Percentiles rank a stretch among this genome's conserved stretches.
These are phyloP conservation scores for Lepus oiostolus DNA, from an alignment of 2,797 vertebrate species.

Conservation along the genomic window DNA sequence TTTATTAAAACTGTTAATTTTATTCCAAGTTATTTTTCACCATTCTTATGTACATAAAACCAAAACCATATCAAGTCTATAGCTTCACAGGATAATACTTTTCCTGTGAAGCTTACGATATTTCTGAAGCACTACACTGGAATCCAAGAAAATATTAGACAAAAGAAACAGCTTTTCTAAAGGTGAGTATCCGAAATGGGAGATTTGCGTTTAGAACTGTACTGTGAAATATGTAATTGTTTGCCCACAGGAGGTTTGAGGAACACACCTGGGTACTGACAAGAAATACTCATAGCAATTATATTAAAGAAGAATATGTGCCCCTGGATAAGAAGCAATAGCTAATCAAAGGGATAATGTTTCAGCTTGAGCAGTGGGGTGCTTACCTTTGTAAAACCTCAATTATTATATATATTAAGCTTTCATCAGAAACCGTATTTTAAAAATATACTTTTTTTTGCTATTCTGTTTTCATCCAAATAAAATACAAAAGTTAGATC, in stretches of 20 bases:
- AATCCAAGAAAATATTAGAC: not conserved
- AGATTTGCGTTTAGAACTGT: not conserved
- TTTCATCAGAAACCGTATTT: not conserved
- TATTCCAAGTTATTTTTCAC: not conserved
- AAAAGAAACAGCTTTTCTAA: not conserved
- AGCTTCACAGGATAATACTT: not conserved
- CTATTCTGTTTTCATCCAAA: constrained; percentile 44
- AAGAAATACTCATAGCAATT: not conserved
- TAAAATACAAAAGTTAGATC: constrained; percentile 18
- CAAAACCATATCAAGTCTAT: not conserved
- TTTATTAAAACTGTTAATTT: constrained; percentile 41
- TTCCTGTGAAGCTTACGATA: not conserved
- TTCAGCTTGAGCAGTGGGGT: not conserved
- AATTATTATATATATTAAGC: not conserved
- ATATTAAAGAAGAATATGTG: not conserved
- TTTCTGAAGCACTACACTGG: not conserved
- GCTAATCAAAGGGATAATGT: not conserved
- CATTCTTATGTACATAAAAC: constrained; percentile 48
- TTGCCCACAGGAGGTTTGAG: constrained; percentile 6
- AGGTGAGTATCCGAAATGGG: not conserved
- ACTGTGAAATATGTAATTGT: not conserved
- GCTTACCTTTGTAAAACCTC: not conserved
- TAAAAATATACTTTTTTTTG: constrained; percentile 7
- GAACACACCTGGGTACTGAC: not conserved
- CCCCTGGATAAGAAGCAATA: not conserved